Evolutionary conservation across 2,113 vertebrate species (phyloP), one percentile per base, ranked within the genome.

Genomic region (Upupa epops): DNA sequence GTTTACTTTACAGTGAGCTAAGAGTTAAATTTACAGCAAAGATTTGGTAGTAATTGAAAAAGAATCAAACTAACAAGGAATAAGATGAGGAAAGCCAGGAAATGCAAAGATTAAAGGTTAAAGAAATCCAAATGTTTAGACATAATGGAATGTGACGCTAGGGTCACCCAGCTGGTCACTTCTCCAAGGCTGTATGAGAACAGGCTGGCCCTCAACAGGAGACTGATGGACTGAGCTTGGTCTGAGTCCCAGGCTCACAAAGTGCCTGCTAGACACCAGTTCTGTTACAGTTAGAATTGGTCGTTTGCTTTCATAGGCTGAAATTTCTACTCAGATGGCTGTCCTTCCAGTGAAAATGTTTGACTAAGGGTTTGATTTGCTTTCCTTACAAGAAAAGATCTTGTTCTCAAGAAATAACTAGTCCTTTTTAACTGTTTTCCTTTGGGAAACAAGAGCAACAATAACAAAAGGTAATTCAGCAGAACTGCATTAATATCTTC

Each of bases 341-440:
- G 68, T 75, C 56, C 60, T 95, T 96, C 77, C 24, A 97, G 89
- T 61, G 63, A 96, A 97, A 97, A 95, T 93, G 83, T 80, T 93
- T 97, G 78, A 93, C 80, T 81, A 86, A 86, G 72, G 81, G 48
- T 42, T 86, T 89, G 61, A 16, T 65, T 81, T 86, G 31, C 2
- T 60, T 84, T 83, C 72, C 81, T 78, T 78, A 16, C 49, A 49
- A 89, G 34, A 60, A 52, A 79, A 82, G 15, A 58, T 8, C 25
- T 61, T 86, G 55, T 91, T 88, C 55, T 80, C 59, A 91, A 91
- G 60, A 70, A 94, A 72, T 48, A 82, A 79, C n/a, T 32, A n/a
- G 12, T 22, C 15, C 0, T 31, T 22, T 32, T 42, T 42, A n/a
- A n/a, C n/a, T 15, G 51, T 66, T 54, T 19, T 8, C 8, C 32